Evolutionary conservation across 2,888 invertebrate species (phyloP).

Genomic region (Meandrusa payeni): DNA sequence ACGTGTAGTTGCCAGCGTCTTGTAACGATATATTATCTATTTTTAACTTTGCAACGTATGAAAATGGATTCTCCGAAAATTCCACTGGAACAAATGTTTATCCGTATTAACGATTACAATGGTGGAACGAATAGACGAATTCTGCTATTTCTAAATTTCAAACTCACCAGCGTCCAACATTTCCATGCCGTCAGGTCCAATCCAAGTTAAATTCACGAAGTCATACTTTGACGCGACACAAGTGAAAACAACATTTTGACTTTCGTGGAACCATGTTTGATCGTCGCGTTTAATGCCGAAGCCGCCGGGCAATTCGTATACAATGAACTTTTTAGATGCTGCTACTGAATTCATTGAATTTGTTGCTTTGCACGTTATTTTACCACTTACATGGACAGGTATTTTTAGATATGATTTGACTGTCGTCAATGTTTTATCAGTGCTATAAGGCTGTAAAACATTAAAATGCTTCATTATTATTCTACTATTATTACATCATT

Average conservation of each 20-base stretch:
- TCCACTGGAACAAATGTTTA: constrained; percentile 39
- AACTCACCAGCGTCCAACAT: constrained; percentile 37
- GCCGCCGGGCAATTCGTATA: constrained; percentile 54
- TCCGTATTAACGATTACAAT: not conserved
- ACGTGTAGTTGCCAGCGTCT: constrained; percentile 52
- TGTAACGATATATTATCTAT: constrained; percentile 43
- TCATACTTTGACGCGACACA: constrained; percentile 61
- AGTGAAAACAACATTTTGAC: constrained; percentile 40
- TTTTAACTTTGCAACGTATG: constrained; percentile 49
- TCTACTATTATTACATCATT: no score
- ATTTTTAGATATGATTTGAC: constrained; percentile 41
- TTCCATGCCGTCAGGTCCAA: constrained; percentile 32
- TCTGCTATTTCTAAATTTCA: not conserved
- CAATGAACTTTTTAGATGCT: constrained; percentile 37
- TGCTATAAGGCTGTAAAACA: constrained; percentile 36
- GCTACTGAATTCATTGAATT: constrained; percentile 28
- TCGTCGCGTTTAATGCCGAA: constrained; percentile 50
- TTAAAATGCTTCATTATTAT: no score
- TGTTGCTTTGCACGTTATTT: constrained; percentile 49
- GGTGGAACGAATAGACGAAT: not conserved
- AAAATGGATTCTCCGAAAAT: constrained; percentile 39
- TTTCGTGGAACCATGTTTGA: constrained; percentile 49
- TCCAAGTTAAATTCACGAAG: constrained; percentile 54
- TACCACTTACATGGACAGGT: constrained; percentile 40
- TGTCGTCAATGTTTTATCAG: constrained; percentile 36